Evolutionary conservation across 1,140 invertebrate genomes (phyloP), one percentile per base, ranked within the genome.

Genomic region (Leptinotarsa texana): DNA sequence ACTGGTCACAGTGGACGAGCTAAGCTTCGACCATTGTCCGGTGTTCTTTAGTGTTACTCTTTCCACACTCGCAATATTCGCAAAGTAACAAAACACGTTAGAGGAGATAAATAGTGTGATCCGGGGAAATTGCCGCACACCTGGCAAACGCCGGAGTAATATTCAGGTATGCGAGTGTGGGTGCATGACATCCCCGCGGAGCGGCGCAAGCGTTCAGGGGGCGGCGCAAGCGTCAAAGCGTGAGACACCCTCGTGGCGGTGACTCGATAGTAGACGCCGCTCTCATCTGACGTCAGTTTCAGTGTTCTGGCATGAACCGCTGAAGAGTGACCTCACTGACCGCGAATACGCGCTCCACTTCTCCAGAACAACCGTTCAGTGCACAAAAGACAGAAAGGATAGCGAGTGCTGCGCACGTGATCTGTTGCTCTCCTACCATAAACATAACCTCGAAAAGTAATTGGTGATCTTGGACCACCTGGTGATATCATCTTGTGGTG

Each of bases 221-320:
- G 71, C 63, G 63, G 80, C 82, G 80, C 81, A 77, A 71, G 82
- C 81, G 80, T 81, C 77, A 47, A 75, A 69, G 75, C 73, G 65
- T 69, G 69, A 76, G 75, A 76, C 78, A 76, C 76, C 83, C 82
- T 81, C 83, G 83, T 84, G 83, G 82, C 79, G 78, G 76, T 75
- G 78, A 75, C 75, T 75, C 81, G 80, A 81, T 81, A 83, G 82
- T 84, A 83, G 83, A 83, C 83, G 81, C 80, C 80, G 81, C 74
- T 80, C 79, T 74, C 75, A 75, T 77, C 71, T 70, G 61, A 71
- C 77, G 75, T 68, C 70, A 68, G 61, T 63, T 18, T 82, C 79
- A 82, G 80, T 82, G 77, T 80, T 79, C 74, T 82, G 80, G 79
- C 77, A 82, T 81, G 81, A 83, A 80, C 78, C 81, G 82, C 79